A percentile compares a stretch with the other conserved stretches of the same genome.
These are phyloP conservation scores for Apostichopus japonicus DNA, from an alignment of 35 echinoderm and acorn worm species.

Conservation along the genomic window DNA sequence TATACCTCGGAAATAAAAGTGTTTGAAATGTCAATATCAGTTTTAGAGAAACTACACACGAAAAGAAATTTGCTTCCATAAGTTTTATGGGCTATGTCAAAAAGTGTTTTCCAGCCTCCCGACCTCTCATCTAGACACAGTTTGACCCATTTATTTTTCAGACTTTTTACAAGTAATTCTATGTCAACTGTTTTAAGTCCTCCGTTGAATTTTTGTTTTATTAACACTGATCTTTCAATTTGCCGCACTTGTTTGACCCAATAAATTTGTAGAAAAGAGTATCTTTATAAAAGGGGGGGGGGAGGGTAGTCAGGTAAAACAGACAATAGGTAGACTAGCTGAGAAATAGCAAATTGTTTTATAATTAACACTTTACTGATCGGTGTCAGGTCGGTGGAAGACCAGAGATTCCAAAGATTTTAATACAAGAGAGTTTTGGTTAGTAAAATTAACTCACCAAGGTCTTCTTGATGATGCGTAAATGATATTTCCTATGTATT, in stretches of 20 bases:
- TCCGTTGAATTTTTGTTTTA: not conserved
- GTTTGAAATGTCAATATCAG: not conserved
- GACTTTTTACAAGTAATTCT: not conserved
- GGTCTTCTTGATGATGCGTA: too few species aligned
- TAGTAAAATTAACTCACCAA: not conserved
- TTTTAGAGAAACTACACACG: not conserved
- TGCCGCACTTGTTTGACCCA: not conserved
- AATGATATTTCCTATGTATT: too few species aligned
- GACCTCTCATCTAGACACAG: not conserved
- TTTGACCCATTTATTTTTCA: not conserved
- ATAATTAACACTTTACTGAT: not conserved
- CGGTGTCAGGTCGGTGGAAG: not conserved
- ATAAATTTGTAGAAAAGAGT: not conserved
- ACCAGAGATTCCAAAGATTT: not conserved
- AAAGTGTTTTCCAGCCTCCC: not conserved
- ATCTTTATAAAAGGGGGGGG: not conserved
- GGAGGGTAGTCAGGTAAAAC: not conserved
- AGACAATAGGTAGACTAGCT: not conserved
- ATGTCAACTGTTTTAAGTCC: slow-evolving; percentile 1
- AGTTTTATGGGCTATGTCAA: not conserved
- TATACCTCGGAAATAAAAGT: not conserved
- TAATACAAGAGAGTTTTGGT: not conserved
- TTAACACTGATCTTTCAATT: not conserved
- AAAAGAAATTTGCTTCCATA: not conserved
- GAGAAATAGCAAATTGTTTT: not conserved